Base-by-base conservation (phyloP, 2,113 vertebrate species). In the Grammomys surdaster region DNA sequence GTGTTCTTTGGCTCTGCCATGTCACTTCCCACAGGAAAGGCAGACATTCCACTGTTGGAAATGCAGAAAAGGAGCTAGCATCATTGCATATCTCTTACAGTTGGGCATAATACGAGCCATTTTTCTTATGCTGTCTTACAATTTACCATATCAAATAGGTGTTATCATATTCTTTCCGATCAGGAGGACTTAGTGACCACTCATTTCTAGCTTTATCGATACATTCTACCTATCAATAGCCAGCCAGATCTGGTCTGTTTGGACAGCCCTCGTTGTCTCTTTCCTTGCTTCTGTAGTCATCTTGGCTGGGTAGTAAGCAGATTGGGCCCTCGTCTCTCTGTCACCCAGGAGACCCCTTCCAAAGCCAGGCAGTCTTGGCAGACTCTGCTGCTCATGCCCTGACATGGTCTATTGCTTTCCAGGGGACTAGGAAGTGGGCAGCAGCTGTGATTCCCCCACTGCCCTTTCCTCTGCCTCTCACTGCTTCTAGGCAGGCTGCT, bases 391-490 rank as follows among this genome's bases (percentile, higher is more conserved):
- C 58, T 91, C 77, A 26, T 2, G 63, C 56, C 54, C 75, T 31
- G 26, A 13, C 0, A 8, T 20, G 26, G 0, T 20, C 82, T 58
- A 51, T 60, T 90, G 92, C 94, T 95, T 97, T 97, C 80, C 72
- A 95, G 95, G 95, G 43, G 31, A 90, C 73, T 36, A 82, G 93
- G 95, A 97, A 96, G 92, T 95, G 81, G 96, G 96, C 96, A 98
- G 97, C 97, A 97, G 97, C 97, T 97, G 89, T 78, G 43, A 87
- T 65, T 95, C 95, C 95, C 97, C 40, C 58, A 88, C 97, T 87
- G 96, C 94, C 93, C 89, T 94, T 93, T 96, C 78, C 95, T 95
- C 60, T 90, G 90, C 92, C 93, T 95, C 97, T 70, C 73, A 76
- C 85, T 11, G 78, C 96, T 97, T 97, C 96, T 70, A 91, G 88